Evolutionary conservation across 2,797 vertebrate species (phyloP).

Genomic region (Mionectes olivaceus): DNA sequence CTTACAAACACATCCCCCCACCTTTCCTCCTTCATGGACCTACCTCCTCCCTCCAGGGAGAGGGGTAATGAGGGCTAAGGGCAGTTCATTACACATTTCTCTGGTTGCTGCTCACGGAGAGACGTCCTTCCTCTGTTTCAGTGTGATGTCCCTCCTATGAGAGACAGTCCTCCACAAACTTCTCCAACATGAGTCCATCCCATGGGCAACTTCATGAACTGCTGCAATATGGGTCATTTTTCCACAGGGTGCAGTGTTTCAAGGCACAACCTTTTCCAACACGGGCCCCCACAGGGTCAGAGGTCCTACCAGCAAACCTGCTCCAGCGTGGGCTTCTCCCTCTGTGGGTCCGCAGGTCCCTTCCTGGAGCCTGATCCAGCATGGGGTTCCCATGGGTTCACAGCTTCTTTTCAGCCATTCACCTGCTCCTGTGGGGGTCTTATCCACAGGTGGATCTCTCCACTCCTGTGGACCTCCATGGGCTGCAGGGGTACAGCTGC

Average conservation of each 20-base stretch:
- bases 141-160: not conserved
- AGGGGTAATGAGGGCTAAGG: not conserved
- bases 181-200: not conserved
- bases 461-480: not conserved
- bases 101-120: not conserved
- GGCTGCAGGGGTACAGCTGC: not conserved
- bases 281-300: too few species aligned
- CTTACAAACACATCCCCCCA: not conserved
- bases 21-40: not conserved
- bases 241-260: rapidly evolving
- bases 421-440: not conserved
- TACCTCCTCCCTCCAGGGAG: not conserved
- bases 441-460: not conserved
- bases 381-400: not conserved
- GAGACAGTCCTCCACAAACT: not conserved
- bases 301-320: too few species aligned
- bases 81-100: rapidly evolving
- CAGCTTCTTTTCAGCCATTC: not conserved
- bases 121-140: not conserved
- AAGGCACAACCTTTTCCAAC: not conserved
- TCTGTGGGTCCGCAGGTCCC: too few species aligned
- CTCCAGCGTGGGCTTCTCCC: not conserved
- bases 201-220: not conserved
- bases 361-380: not conserved
- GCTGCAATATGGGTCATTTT: not conserved